Conservation (phyloP, 1,140 invertebrate species). For the Eubasilissa regina region DNA sequence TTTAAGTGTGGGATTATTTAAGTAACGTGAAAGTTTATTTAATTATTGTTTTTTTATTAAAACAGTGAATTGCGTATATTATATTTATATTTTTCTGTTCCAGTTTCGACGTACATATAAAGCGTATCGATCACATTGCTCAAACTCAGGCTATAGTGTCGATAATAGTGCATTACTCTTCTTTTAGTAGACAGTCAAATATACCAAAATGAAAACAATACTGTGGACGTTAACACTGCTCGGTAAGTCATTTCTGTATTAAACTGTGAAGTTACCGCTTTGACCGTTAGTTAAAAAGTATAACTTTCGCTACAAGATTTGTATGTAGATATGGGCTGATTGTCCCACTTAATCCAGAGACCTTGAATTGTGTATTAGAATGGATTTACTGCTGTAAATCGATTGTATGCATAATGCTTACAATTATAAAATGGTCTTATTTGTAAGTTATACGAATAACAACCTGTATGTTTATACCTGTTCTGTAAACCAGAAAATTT, state of each 20-base stretch:
- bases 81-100: constrained; percentile 17
- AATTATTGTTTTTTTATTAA: not conserved
- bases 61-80: not conserved
- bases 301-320: too few species aligned
- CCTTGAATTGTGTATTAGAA: constrained; percentile 9
- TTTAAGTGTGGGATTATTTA: too few species aligned
- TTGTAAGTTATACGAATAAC: too few species aligned
- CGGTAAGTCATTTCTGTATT: not conserved
- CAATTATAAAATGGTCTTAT: too few species aligned
- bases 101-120: constrained; percentile 10
- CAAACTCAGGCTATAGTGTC: not conserved
- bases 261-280: not conserved
- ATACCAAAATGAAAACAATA: constrained; percentile 11
- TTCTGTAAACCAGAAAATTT: too few species aligned
- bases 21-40: not conserved
- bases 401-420: too few species aligned
- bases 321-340: not conserved
- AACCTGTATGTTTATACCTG: too few species aligned
- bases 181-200: not conserved
- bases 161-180: not conserved
- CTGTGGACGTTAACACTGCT: not conserved
- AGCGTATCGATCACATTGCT: not conserved
- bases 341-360: not conserved
- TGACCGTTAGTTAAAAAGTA: not conserved
- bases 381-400: not conserved